Evolutionary conservation across 2,113 vertebrate species (phyloP), one percentile per base, ranked within the genome.

Genomic region (Plectropomus leopardus): DNA sequence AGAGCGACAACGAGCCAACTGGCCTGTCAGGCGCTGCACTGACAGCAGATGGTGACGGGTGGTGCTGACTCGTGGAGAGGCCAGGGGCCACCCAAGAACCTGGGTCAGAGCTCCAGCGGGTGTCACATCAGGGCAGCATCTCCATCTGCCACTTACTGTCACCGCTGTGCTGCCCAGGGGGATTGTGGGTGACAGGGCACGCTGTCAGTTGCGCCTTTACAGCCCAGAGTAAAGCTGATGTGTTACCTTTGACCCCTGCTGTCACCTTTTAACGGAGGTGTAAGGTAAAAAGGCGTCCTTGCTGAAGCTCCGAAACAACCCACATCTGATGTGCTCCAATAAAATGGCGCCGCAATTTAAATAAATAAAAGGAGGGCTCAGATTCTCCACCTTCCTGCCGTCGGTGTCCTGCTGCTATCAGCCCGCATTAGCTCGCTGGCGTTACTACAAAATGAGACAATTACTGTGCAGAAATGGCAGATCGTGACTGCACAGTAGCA

Each of bases 141-240:
- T 80, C 82, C 47, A 36, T 24, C 84, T 92, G 90, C 76, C 92
- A 89, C 84, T 89, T 79, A 78, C 80, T 90, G 92, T 91, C 89
- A 90, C 32, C 36, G 8, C 82, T 36, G 66, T 34, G 45, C 47
- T 28, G 44, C 72, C 66, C 66, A 1, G n/a, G 72, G 59, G 74
- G 58, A 71, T 58, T 5, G 40, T 9, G 81, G 82, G 77, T 72
- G 82, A 87, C 60, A 48, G 73, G 76, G 30, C 72, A 44, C 4
- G 23, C 63, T 64, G 79, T 87, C 84, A 82, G 83, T 17, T 28
- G 64, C n/a, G 42, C 66, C 54, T 64, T 17, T 64, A 44, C 73
- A 14, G 48, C 63, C 30, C 7, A 2, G 45, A 30, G 59, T 64
- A 26, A 36, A 48, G 71, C 26, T 21, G 45, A 32, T 14, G 21